Evolutionary conservation across 53 echinoderm and acorn worm genomes (phyloP).

Genomic region (Arbacia lixula): DNA sequence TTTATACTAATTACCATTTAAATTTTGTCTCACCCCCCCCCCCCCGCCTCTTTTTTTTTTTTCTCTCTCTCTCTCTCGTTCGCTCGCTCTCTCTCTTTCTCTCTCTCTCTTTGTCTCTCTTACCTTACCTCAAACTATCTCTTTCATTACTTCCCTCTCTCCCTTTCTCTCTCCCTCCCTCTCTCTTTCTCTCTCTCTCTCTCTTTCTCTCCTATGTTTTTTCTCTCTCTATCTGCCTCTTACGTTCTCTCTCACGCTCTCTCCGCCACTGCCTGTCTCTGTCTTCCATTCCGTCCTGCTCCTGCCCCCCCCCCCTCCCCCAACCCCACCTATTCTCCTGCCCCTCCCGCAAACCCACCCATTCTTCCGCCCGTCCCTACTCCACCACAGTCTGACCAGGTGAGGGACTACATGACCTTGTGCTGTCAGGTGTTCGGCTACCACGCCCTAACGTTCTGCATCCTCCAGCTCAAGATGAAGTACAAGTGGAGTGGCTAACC

Average conservation of each 20-base stretch:
- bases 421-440: slow-evolving; percentile 40
- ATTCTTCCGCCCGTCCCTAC: neutral
- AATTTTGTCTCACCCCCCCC: too few species aligned
- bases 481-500: slow-evolving; percentile 54
- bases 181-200: neutral
- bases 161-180: neutral
- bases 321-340: too few species aligned
- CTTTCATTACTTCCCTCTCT: neutral
- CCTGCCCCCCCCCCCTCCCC: too few species aligned
- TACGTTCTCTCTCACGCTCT: too few species aligned
- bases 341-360: neutral
- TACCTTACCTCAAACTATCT: neutral
- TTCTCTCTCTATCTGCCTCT: neutral
- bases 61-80: neutral
- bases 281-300: neutral
- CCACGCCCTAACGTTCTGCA: slow-evolving; percentile 18
- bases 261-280: neutral
- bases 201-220: neutral
- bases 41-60: neutral
- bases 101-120: neutral
- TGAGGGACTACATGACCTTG: slow-evolving; percentile 11
- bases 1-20: too few species aligned
- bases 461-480: slow-evolving; percentile 56
- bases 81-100: too few species aligned
- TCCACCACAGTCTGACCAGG: neutral